A percentile compares a stretch with the other conserved stretches of the same genome.
Conservation (phyloP, 2,888 invertebrate species). For the Brachypalpus laphriformis region DNA sequence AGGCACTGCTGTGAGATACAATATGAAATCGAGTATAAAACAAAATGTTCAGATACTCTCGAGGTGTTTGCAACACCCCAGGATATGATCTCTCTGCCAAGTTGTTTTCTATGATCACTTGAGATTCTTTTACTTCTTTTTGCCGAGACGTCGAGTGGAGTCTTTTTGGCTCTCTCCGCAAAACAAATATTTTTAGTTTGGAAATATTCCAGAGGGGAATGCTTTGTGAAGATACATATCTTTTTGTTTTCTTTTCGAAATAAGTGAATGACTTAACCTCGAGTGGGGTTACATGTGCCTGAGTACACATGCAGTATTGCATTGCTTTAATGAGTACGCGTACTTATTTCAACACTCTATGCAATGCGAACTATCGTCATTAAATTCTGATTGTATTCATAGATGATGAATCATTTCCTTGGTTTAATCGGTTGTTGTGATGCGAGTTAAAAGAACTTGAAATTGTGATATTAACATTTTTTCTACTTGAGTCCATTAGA, state of each 20-base stretch:
- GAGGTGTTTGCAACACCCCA: conserved; percentile 11
- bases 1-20: not conserved
- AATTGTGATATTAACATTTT: conserved; percentile 11
- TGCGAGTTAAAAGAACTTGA: conserved; percentile 5
- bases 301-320: not conserved
- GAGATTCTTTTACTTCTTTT: not conserved
- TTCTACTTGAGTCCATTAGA: not conserved
- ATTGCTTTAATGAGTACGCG: conserved; percentile 2
- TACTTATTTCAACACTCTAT: conserved; percentile 18
- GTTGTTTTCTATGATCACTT: conserved; percentile 12
- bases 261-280: conserved; percentile 19
- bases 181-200: conserved; percentile 9
- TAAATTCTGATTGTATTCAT: conserved; percentile 1
- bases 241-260: not conserved
- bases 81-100: conserved; percentile 23
- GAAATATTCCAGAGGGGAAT: conserved; percentile 1
- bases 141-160: not conserved
- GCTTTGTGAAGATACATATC: not conserved
- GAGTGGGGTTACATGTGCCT: conserved; percentile 7
- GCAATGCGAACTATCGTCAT: conserved; percentile 5
- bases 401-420: conserved; percentile 37
- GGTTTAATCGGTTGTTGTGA: conserved; percentile 9
- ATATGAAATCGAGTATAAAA: conserved; percentile 7
- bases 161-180: not conserved
- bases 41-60: not conserved